These are phyloP conservation scores for Pseudopodoces humilis DNA, from an alignment of 2,113 vertebrate genomes.

Conservation along the genomic window DNA sequence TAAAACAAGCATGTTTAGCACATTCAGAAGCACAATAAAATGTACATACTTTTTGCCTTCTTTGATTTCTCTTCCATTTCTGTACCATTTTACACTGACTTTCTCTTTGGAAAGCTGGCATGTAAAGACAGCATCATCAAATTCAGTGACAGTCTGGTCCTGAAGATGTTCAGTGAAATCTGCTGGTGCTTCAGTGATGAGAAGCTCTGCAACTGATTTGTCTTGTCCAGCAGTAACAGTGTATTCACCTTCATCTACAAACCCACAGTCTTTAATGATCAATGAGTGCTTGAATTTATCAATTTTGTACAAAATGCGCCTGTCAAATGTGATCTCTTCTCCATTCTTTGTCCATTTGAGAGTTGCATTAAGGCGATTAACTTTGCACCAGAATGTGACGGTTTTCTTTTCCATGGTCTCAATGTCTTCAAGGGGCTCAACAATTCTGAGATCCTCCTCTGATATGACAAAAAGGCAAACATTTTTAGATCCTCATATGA, in stretches of 20 bases:
- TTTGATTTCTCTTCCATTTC: constrained; percentile 92
- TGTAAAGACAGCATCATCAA: constrained; percentile 92
- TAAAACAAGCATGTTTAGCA: not conserved
- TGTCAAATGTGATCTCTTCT: constrained; percentile 87
- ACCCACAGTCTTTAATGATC: constrained; percentile 90
- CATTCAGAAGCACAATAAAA: not conserved
- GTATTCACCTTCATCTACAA: constrained; percentile 96
- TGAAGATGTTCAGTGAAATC: constrained; percentile 89
- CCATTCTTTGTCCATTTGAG: constrained; percentile 93
- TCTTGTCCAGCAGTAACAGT: constrained; percentile 86
- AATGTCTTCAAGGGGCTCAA: constrained; percentile 89
- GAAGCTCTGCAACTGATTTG: constrained; percentile 89
- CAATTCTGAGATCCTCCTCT: constrained; percentile 92
- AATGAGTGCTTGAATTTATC: constrained; percentile 93
- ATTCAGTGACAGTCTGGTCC: constrained; percentile 96
- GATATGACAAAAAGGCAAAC: constrained; percentile 4
- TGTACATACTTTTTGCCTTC: constrained; percentile 89
- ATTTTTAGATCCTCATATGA: constrained; percentile 6
- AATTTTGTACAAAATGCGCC: constrained; percentile 85
- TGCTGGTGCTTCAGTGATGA: constrained; percentile 94
- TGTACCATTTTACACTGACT: constrained; percentile 91
- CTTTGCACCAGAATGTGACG: constrained; percentile 91
- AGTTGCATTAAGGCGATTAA: constrained; percentile 89
- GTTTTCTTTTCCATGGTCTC: constrained; percentile 98
- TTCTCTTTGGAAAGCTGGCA: constrained; percentile 95